Evolutionary conservation across 2,113 vertebrate species (phyloP), one percentile per base, ranked within the genome.

Genomic region (Lampris megalopsis): DNA sequence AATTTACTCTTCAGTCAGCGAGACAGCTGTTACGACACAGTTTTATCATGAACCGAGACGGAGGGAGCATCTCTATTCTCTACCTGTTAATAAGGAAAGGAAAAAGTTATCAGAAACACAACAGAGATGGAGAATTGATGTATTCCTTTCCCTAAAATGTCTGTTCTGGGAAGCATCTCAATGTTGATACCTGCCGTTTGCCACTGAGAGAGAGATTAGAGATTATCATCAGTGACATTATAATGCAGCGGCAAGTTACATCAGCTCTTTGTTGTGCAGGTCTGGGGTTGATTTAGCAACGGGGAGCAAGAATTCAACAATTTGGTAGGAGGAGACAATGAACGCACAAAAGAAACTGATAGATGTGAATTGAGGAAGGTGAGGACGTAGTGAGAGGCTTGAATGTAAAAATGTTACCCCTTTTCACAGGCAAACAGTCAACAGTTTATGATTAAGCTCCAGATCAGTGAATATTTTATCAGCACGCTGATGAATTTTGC

Each of bases 61-160:
- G 70, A 6, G n/a, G 41, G 4, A 11, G 53, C 59, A 37, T 73
- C 68, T 71, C 57, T 81, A 64, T 71, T 83, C 68, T 85, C 52
- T 52, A 43, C 77, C 70, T 68, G 47, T 75, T 82, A 80, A 80
- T 67, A 40, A 75, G 73, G 48, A 80, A 68, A 74, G 53, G 79
- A 73, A 86, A 85, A 85, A 78, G 79, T 75, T 69, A 81, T 89
- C 77, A 79, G 77, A 77, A 41, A 1, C 1, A 0, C 75, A 68
- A 62, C 68, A 57, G 71, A 72, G 70, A 54, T 3, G 1, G 0
- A 0, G n/a, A 58, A 40, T 45, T 47, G 60, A 79, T 63, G 63
- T 77, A 47, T 78, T 75, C 75, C 71, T 7, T 42, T 56, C 74
- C 57, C 4, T 2, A 5, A 4, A 11, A 41, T 0, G 13, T 45